Evolutionary conservation across 2,797 vertebrate genomes (phyloP), one percentile per base, ranked within the genome.

Genomic region (Syngnathus acus): DNA sequence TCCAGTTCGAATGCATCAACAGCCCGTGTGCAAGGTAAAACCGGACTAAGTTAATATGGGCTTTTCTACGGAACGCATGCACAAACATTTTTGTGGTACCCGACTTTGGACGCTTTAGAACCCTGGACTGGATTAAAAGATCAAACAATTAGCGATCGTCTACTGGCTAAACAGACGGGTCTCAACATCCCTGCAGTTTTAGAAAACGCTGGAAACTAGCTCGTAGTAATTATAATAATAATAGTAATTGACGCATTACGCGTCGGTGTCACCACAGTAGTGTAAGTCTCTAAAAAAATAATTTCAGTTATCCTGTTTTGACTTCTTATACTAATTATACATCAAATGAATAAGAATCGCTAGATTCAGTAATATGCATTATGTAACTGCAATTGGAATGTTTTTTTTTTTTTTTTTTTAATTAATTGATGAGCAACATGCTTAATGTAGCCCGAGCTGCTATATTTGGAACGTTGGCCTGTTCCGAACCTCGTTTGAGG

Each of bases 41-140:
- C 5, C 21, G 26, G 21, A 32, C 26, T 37, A 8, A 53, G 1
- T 14, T 10, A 11, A 14, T 14, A 43, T 13, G 13, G 42, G 7
- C 2, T 6, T 50, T 50, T 50, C 48, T 8, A 17, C 6, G 48
- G 48, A 19, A 17, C 6, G 48, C 17, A 19, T n/a, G 54, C 54
- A 32, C 14, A 16, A 37, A 16, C 55, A 17, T 38, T 38, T 58
- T 16, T 14, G 14, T 37, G 16, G 14, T 16, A 37, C 3, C 9
- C 14, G 55, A 58, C 6, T 37, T 57, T 3, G 19, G 23, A 37
- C 55, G 55, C 14, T 57, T n/a, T 16, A 13, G 23, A 14, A 47
- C 23, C 38, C 4, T 32, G 32, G 13, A 65, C 1, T 38, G 8
- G 64, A 65, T 65, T 65, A 54, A 53, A 54, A 54, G 64, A 54